Evolutionary conservation across 2,113 vertebrate species (phyloP).

Genomic region (Benitochromis conjunctus): DNA sequence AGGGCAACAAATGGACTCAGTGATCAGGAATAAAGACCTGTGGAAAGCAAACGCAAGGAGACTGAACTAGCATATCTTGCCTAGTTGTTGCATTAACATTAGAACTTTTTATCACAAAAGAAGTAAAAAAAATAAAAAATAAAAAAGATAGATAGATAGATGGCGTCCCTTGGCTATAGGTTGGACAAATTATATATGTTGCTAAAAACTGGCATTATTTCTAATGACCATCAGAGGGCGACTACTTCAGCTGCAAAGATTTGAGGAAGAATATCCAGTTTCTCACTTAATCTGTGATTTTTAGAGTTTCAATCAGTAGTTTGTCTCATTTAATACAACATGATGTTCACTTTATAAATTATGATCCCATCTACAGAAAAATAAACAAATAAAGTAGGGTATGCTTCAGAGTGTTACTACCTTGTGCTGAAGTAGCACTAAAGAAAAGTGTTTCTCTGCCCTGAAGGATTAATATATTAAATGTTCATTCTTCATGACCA

Average conservation of each 20-base stretch:
- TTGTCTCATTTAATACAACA: not conserved
- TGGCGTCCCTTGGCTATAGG: not conserved
- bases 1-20: not conserved
- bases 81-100: not conserved
- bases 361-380: not conserved
- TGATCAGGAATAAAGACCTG: not conserved
- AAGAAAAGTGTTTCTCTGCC: not conserved
- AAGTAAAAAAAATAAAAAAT: not conserved
- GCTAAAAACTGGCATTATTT: rapidly evolving
- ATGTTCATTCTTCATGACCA: rapidly evolving
- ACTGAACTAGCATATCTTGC: not conserved
- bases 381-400: not conserved
- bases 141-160: too few relatives aligned
- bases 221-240: not conserved
- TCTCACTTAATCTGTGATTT: not conserved
- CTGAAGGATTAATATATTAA: not conserved
- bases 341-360: not conserved
- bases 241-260: not conserved
- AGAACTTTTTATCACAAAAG: not conserved
- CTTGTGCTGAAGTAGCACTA: not conserved
- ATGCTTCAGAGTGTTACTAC: not conserved
- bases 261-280: not conserved
- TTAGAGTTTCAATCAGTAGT: not conserved
- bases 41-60: not conserved
- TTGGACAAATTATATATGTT: not conserved